Conservation (phyloP, 2,113 vertebrate genomes). For the Alexandromys fortis region DNA sequence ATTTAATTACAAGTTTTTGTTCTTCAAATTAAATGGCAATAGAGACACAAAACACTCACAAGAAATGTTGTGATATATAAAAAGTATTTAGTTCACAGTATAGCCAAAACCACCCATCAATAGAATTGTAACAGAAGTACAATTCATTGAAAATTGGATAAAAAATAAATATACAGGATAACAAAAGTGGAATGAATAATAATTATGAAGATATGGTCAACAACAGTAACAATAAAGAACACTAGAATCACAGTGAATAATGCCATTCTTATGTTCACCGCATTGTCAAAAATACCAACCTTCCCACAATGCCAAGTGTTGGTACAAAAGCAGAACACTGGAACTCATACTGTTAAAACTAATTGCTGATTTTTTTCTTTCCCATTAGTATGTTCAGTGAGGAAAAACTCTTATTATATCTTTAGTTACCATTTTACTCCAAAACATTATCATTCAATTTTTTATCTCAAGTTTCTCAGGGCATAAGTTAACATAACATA, state of each 20-base stretch:
- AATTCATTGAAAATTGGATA: not conserved
- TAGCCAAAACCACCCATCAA: not conserved
- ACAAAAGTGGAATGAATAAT: not conserved
- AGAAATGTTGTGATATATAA: not conserved
- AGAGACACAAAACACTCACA: not conserved
- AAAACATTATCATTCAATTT: not conserved
- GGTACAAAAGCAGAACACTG: not conserved
- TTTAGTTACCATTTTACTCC: not conserved
- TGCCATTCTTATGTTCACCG: too few species aligned
- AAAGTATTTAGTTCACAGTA: not conserved
- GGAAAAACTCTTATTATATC: not conserved
- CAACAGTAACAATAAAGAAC: not conserved
- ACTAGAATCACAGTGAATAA: not conserved
- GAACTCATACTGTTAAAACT: not conserved
- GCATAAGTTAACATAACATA: not conserved
- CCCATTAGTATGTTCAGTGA: not conserved
- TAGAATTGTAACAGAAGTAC: not conserved
- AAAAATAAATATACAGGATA: not conserved
- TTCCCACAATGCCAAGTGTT: not conserved
- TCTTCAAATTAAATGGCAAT: not conserved
- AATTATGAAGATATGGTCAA: not conserved
- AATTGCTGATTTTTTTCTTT: too few species aligned
- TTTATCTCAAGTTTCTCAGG: not conserved
- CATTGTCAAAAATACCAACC: not conserved
- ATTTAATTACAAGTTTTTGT: not conserved